phyloP scores from a whole-genome alignment of 2,888 invertebrate genomes.

The Metacarcinus magister region DNA sequence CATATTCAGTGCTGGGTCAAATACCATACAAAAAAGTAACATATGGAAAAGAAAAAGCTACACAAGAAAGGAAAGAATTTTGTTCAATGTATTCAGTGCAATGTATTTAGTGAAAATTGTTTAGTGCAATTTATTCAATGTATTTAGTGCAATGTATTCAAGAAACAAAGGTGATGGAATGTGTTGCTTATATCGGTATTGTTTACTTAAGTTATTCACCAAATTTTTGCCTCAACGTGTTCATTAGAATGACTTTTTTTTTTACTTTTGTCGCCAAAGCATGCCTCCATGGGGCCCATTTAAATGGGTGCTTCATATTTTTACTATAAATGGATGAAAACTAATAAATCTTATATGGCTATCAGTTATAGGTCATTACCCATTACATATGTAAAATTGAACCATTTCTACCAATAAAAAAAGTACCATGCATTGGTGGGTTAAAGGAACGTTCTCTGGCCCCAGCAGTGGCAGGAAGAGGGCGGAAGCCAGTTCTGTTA shows the following conservation, averaged over 20 bases:
- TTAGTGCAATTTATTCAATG: background rate
- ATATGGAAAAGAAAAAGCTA: background rate
- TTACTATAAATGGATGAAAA: background rate
- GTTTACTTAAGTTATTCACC: background rate
- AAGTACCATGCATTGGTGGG: conserved; percentile 14
- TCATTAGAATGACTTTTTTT: background rate
- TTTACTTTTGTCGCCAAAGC: background rate
- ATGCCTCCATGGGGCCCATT: conserved; percentile 29
- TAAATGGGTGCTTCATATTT: background rate
- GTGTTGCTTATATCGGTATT: background rate
- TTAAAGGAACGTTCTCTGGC: background rate
- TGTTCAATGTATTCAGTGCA: background rate
- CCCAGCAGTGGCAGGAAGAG: no score
- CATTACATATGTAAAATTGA: conserved; percentile 6
- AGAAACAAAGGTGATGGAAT: background rate
- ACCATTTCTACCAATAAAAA: background rate
- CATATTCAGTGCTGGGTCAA: conserved; percentile 53
- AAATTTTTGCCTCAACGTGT: background rate
- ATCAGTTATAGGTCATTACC: conserved; percentile 15
- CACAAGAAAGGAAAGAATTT: background rate
- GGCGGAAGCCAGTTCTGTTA: no score
- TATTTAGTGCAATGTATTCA: background rate
- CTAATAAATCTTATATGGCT: background rate
- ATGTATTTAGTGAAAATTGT: background rate
- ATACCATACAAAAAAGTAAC: conserved; percentile 31